Evolutionary conservation across 1,140 invertebrate genomes (phyloP).

Genomic region (Papilio machaon): DNA sequence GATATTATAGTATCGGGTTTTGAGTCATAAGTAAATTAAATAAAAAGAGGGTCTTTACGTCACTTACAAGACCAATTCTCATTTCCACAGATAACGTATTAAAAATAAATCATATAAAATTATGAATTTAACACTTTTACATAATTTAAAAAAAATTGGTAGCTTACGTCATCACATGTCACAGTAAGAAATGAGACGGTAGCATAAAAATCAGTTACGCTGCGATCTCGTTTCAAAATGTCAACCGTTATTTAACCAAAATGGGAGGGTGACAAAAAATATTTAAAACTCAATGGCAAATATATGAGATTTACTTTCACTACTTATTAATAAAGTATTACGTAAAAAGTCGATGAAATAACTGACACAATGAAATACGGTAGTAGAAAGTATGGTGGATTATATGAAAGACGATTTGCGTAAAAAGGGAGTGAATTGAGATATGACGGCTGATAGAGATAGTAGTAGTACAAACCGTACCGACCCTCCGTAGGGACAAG

Average conservation of each 20-base stretch:
- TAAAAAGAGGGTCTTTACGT: neutral
- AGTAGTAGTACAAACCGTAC: too few relatives aligned
- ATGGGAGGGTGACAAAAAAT: neutral
- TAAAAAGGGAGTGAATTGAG: too few relatives aligned
- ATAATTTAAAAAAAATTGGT: neutral
- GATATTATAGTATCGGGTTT: too few relatives aligned
- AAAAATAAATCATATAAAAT: neutral
- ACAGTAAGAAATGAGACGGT: neutral
- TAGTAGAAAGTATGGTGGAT: neutral
- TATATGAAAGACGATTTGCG: neutral
- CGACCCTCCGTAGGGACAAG: too few relatives aligned
- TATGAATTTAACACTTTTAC: constrained; percentile 2
- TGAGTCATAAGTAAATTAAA: too few relatives aligned
- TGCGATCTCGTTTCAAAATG: constrained; percentile 49
- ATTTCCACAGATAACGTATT: neutral
- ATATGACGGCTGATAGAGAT: too few relatives aligned
- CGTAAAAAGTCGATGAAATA: neutral
- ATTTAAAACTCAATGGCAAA: neutral
- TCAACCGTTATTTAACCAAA: constrained; percentile 57
- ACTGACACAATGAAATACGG: neutral
- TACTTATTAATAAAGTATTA: neutral
- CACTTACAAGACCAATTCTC: neutral
- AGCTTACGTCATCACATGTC: neutral
- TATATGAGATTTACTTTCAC: constrained; percentile 13
- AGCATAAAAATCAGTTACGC: constrained; percentile 17